These are phyloP conservation scores for Cyprinella venusta DNA, from an alignment of 2,797 vertebrate species.

Conservation along the genomic window DNA sequence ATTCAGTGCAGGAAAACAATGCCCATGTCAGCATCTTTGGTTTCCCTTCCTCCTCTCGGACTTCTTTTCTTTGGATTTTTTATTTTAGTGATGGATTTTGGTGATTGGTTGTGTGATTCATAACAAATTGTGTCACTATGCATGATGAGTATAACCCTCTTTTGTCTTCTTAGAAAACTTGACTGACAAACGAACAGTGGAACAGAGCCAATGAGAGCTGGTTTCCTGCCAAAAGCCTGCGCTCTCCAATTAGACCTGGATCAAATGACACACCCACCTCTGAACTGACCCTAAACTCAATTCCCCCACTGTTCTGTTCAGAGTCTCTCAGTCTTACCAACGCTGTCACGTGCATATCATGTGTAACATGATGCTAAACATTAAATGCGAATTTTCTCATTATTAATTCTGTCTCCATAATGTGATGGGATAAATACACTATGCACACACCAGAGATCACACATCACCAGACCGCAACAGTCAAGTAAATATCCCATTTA, in stretches of 20 bases:
- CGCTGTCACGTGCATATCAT: conserved; percentile 6
- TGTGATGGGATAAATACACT: not conserved
- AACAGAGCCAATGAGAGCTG: not conserved
- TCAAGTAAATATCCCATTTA: not conserved
- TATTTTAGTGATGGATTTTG: not conserved
- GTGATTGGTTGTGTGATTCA: not conserved
- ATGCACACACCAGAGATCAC: not conserved
- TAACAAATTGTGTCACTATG: not conserved
- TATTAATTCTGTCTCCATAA: not conserved
- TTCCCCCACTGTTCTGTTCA: conserved; percentile 28
- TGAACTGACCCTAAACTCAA: conserved; percentile 26
- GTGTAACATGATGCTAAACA: conserved; percentile 18
- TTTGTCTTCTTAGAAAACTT: not conserved
- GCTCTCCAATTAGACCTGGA: conserved; percentile 42
- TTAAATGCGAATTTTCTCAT: not conserved
- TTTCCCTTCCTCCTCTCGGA: conserved; percentile 26
- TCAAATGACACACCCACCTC: conserved; percentile 36
- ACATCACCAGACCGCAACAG: not conserved
- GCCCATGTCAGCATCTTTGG: conserved; percentile 1
- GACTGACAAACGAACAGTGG: not conserved
- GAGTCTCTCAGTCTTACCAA: not conserved
- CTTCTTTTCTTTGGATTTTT: not conserved
- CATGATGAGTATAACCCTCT: not conserved
- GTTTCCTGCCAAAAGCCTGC: conserved; percentile 26
- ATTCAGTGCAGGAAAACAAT: conserved; percentile 1